Evolutionary conservation across 2,888 invertebrate genomes (phyloP).

Genomic region (Nomada ferruginata): DNA sequence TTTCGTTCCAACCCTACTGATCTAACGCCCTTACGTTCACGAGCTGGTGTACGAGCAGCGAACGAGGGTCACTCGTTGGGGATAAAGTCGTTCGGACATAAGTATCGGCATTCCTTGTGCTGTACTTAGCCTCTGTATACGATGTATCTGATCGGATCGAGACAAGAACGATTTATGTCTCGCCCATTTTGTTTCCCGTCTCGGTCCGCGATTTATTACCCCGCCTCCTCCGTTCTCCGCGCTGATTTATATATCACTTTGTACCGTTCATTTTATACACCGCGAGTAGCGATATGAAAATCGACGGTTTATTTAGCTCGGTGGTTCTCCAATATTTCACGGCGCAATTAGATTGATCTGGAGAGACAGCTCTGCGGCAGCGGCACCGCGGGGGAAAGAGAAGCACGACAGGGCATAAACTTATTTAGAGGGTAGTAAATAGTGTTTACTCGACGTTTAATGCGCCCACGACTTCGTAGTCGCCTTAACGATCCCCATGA

Average conservation of each 20-base stretch:
- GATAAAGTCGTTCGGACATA: slow-evolving; percentile 70
- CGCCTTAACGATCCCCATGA: slow-evolving; percentile 72
- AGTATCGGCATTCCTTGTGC: slow-evolving; percentile 63
- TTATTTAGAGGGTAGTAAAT: slow-evolving; percentile 78
- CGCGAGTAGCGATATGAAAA: too few species aligned
- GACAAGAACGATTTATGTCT: slow-evolving; percentile 55
- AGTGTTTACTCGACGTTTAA: slow-evolving; percentile 78
- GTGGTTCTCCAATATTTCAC: too few species aligned
- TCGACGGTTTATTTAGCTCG: too few species aligned
- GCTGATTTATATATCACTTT: slow-evolving; percentile 36
- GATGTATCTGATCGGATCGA: slow-evolving; percentile 56
- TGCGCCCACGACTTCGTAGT: slow-evolving; percentile 72
- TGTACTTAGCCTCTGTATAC: slow-evolving; percentile 63
- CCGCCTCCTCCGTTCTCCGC: background rate
- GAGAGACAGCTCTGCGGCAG: slow-evolving; percentile 6
- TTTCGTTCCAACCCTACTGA: slow-evolving; percentile 77
- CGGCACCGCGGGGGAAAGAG: slow-evolving; percentile 29
- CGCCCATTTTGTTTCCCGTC: slow-evolving; percentile 48
- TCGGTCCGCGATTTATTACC: slow-evolving; percentile 39
- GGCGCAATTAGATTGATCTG: slow-evolving; percentile 7
- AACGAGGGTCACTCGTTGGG: slow-evolving; percentile 70
- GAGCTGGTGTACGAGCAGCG: slow-evolving; percentile 73
- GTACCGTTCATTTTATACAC: background rate
- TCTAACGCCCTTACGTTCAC: slow-evolving; percentile 77
- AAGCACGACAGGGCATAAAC: slow-evolving; percentile 64